These are phyloP conservation scores for Heliconius melpomene DNA, from an alignment of 1,140 invertebrate genomes.

Conservation along the genomic window DNA sequence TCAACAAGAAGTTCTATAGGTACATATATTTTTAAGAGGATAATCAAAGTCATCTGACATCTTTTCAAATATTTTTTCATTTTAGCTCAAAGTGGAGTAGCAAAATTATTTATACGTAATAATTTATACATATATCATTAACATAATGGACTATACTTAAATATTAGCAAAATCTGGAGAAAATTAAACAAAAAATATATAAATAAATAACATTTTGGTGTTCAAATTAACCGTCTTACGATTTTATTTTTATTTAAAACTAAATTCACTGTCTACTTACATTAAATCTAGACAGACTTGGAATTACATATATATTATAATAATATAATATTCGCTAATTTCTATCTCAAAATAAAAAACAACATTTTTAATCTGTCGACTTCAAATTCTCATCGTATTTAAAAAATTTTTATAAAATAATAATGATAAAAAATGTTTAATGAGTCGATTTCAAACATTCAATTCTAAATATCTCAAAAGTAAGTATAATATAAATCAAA, in stretches of 20 bases:
- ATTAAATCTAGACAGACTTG: constrained; percentile 21
- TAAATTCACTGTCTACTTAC: constrained; percentile 19
- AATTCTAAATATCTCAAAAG: too few species aligned
- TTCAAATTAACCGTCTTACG: constrained; percentile 24
- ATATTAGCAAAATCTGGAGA: neutral
- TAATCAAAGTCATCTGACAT: too few species aligned
- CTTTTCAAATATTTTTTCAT: neutral
- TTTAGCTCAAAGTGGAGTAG: neutral
- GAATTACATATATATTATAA: constrained; percentile 19
- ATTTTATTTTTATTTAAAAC: constrained; percentile 7
- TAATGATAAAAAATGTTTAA: too few species aligned
- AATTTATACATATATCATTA: neutral
- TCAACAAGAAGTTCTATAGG: too few species aligned
- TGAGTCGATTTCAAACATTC: too few species aligned
- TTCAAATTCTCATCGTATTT: neutral
- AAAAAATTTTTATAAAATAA: too few species aligned
- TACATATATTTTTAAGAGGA: too few species aligned
- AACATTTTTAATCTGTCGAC: neutral
- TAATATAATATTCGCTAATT: constrained; percentile 1
- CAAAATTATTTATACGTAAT: neutral
- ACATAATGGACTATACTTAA: constrained; percentile 1
- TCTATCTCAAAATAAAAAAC: neutral
- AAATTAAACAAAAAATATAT: neutral
- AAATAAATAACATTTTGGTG: constrained; percentile 1
- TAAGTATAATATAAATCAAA: too few species aligned